Percentiles rank a stretch among this genome's conserved stretches.
Evolutionary conservation across 2,113 vertebrate species (phyloP).

Genomic region (Forbesichthys agassizii): DNA sequence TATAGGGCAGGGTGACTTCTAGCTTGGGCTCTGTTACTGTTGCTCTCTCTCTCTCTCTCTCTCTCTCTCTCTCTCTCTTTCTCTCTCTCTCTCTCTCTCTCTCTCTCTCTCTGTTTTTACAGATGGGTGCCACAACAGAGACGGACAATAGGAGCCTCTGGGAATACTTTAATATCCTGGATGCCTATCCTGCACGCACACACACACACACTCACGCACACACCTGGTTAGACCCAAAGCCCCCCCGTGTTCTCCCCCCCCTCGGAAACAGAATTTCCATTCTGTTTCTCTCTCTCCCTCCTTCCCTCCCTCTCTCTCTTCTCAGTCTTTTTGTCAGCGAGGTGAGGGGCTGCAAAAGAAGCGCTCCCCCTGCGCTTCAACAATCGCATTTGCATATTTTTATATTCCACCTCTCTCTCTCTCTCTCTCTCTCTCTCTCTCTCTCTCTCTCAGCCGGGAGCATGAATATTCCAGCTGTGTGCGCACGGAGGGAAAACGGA

Average conservation of each 20-base stretch:
- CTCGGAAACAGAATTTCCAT: background rate
- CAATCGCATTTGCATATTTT: conserved; percentile 83
- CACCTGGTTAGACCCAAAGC: conserved; percentile 8
- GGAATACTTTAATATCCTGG: conserved; percentile 49
- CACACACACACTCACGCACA: background rate
- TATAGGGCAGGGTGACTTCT: background rate
- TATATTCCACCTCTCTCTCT: conserved; percentile 68
- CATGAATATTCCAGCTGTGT: conserved; percentile 70
- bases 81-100: background rate
- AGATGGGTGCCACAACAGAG: conserved; percentile 12
- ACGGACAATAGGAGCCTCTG: conserved; percentile 36
- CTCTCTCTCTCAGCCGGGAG: conserved; percentile 73
- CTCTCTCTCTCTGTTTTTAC: background rate
- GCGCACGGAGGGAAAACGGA: conserved; percentile 65
- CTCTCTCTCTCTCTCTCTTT: background rate
- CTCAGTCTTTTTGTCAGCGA: conserved; percentile 4
- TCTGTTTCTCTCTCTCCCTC: conserved; percentile 11
- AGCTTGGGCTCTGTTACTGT: background rate
- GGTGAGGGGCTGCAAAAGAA: conserved; percentile 49
- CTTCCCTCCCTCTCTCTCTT: conserved; percentile 2
- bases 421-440: conserved; percentile 55
- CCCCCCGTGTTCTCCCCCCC: background rate
- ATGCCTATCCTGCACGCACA: no score
- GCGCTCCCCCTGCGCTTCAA: conserved; percentile 59
- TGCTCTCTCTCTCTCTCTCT: background rate